Base-by-base conservation (phyloP, 2,113 vertebrate genomes). In the Syrmaticus mikado region DNA sequence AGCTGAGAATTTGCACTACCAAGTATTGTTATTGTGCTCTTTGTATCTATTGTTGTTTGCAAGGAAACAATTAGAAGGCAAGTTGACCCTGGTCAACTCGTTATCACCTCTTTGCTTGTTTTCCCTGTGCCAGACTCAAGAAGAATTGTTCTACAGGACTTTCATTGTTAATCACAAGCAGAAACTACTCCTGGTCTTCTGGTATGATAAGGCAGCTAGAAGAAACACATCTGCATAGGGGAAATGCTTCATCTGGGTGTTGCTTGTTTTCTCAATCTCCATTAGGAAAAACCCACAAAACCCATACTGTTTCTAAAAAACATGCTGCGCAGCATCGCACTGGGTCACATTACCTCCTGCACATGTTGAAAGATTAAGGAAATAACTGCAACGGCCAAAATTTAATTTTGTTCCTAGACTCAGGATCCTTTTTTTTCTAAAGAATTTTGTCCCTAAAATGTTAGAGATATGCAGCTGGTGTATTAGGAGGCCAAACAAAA, bases 401-500 rank as follows among this genome's bases (percentile, higher is more conserved):
- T 28, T 62, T 55, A 43, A 66, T 34, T 75, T 50, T 32, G 19
- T 25, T 83, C 25, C 8, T 68, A 78, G 52, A 68, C 55, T 30
- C 72, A 82, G 16, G 21, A 11, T 32, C 27, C n/a, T 66, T 84
- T 75, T 58, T 53, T 50, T 71, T 11, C 36, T 25, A 15, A 86
- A 94, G 70, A 73, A 77, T 83, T 94, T 78, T 92, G 75, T 41
- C 62, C 38, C 20, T 40, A 67, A 76, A 94, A 62, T 21, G 38
- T 38, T 88, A 88, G 40, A 85, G 18, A 38, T 50, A 80, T 34
- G 38, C 76, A 93, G 82, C 76, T 95, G 68, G 77, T 92, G 41
- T 58, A 67, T 41, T 82, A 74, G 46, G 76, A 89, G 30, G 73
- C 58, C 43, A 90, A 96, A 50, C 8, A 91, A 95, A 95, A 94